Evolutionary conservation across 2,113 vertebrate species (phyloP).

Genomic region (Solea senegalensis): DNA sequence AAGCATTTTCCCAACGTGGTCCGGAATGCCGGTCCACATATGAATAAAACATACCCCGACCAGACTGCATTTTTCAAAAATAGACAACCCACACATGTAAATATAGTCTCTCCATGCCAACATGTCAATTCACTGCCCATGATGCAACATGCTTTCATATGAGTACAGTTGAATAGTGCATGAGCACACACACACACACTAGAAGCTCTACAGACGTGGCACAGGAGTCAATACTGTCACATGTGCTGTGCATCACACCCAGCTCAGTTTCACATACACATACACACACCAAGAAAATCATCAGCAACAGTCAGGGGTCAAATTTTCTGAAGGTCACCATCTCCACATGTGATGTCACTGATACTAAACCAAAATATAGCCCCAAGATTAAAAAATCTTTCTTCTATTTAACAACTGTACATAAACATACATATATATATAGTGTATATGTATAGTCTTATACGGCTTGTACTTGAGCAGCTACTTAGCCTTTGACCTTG

Average conservation of each 20-base stretch:
- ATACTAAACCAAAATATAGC: too few species aligned
- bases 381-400: too few species aligned
- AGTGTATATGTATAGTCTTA: background rate
- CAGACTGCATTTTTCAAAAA: slow-evolving; percentile 56
- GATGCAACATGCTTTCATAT: slow-evolving; percentile 40
- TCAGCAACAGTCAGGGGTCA: slow-evolving; percentile 27
- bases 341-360: slow-evolving; percentile 18
- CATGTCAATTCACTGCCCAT: slow-evolving; percentile 10
- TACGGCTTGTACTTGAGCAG: slow-evolving; percentile 15
- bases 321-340: slow-evolving; percentile 36
- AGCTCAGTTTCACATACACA: slow-evolving; percentile 11
- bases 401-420: too few species aligned
- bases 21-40: slow-evolving; percentile 34
- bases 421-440: too few species aligned
- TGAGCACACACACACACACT: background rate
- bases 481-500: slow-evolving; percentile 46
- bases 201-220: background rate
- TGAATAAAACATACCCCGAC: slow-evolving; percentile 71
- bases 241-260: slow-evolving; percentile 1
- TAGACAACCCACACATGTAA: slow-evolving; percentile 38
- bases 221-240: background rate
- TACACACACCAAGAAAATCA: slow-evolving; percentile 40
- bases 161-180: slow-evolving; percentile 1
- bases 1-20: slow-evolving; percentile 5
- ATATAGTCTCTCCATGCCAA: background rate